Evolutionary conservation across 2,888 invertebrate species (phyloP), one percentile per base, ranked within the genome.

Genomic region (Chironomus tentans): DNA sequence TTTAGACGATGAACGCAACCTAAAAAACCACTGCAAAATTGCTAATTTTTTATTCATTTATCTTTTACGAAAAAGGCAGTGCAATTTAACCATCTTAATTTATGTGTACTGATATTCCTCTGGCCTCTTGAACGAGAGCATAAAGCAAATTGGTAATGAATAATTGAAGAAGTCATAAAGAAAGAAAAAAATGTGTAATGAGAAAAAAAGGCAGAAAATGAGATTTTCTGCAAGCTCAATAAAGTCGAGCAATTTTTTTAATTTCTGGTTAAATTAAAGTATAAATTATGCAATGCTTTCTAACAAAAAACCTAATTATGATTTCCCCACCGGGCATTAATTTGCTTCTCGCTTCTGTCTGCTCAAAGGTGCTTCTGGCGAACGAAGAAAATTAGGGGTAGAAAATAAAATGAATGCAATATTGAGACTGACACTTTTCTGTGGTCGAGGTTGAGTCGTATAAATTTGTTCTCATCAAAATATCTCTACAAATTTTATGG

Each of bases 241-340:
- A 65, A 65, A 65, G 21, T 24, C 13, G 21, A 24, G 65, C 24
- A 22, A 65, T 70, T 70, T 70, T 69, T 70, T 70, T 70, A 47
- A 70, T 70, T 48, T 50, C 22, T n/a, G 18, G 21, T n/a, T n/a
- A 71, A 71, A 71, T 71, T 71, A 71, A 28, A 38, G 28, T 13
- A 50, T 71, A 28, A 71, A 71, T 71, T 24, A 71, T 71, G 21
- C 50, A 71, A 15, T 48, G 65, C 65, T 3, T 47, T 70, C 70
- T 70, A 70, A 70, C 70, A 18, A 68, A 10, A 70, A 70, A 70
- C 50, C 70, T 70, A 70, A 70, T 70, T 70, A 28, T 71, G 56
- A 71, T 71, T 71, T 71, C 28, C 71, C 65, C 71, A 71, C 10
- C n/a, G 71, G 68, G 56, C 47, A 71, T 71, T 56, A 56, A 38